A percentile compares a stretch with the other conserved stretches of the same genome.
Conservation (phyloP, 2,797 vertebrate genomes). For the Molossus molossus region DNA sequence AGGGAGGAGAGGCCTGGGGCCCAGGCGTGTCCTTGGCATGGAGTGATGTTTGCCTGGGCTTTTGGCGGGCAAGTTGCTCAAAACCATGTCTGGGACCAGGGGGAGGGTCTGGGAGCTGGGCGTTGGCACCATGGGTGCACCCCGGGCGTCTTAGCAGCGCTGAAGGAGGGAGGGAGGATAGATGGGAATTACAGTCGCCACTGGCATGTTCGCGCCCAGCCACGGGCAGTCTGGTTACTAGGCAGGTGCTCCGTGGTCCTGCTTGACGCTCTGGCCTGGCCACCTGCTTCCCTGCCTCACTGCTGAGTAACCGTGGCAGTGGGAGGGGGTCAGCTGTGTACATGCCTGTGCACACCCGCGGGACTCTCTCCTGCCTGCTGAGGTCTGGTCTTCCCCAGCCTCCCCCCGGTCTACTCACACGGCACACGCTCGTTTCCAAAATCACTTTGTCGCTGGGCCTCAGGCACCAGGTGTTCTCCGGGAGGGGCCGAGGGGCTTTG, state of each 20-base stretch:
- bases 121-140: neutral
- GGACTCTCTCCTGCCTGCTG: neutral
- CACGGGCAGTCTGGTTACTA: neutral
- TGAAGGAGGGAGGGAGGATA: neutral
- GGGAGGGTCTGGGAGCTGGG: neutral
- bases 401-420: neutral
- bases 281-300: neutral
- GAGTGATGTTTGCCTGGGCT: neutral
- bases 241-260: neutral
- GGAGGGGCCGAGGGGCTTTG: neutral
- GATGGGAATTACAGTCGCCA: neutral
- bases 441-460: neutral
- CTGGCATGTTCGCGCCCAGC: neutral
- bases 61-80: neutral
- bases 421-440: neutral
- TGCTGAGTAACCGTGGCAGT: rapidly evolving
- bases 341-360: too few relatives aligned
- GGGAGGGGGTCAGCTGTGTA: too few relatives aligned
- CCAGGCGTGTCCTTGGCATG: neutral
- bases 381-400: neutral
- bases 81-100: neutral
- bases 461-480: neutral
- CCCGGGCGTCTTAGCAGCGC: neutral
- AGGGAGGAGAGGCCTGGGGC: too few relatives aligned
- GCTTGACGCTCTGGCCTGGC: neutral